A percentile compares a stretch with the other conserved stretches of the same genome.
Evolutionary conservation across 1,140 invertebrate species (phyloP).

Genomic region (Luehdorfia chinensis): DNA sequence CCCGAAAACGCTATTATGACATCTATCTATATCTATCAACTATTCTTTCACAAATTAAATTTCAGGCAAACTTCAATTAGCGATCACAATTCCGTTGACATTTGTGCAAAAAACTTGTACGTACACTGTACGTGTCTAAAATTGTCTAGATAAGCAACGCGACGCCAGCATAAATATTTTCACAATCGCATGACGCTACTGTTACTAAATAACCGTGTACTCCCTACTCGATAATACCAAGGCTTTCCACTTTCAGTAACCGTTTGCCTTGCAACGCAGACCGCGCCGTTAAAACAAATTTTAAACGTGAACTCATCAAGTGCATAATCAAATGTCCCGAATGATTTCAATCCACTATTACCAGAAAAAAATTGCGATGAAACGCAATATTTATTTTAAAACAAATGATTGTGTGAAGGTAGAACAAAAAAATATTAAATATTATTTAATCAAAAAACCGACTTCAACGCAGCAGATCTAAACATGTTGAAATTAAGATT

Average conservation of each 20-base stretch:
- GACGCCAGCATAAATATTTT: conserved; percentile 43
- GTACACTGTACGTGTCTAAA: conserved; percentile 14
- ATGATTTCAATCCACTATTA: neutral
- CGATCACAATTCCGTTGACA: neutral
- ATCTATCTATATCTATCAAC: too few relatives aligned
- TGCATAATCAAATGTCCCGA: neutral
- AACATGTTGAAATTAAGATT: too few relatives aligned
- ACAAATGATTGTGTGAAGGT: too few relatives aligned
- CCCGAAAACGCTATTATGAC: too few relatives aligned
- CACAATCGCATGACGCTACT: conserved; percentile 38
- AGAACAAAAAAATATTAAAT: too few relatives aligned
- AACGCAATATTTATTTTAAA: too few relatives aligned
- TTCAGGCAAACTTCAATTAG: too few relatives aligned
- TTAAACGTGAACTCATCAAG: conserved; percentile 1
- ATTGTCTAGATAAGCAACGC: conserved; percentile 16
- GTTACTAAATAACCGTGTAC: conserved; percentile 56
- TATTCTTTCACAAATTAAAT: too few relatives aligned
- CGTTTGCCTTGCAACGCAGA: conserved; percentile 25
- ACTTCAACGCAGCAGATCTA: too few relatives aligned
- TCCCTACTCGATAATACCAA: conserved; percentile 65
- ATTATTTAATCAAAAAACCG: too few relatives aligned
- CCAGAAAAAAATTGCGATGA: neutral
- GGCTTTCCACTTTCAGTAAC: conserved; percentile 69
- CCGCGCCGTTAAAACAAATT: conserved; percentile 3
- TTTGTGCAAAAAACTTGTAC: neutral